Base-by-base conservation (phyloP, 1,140 invertebrate species). In the Trachymyrmex cornetzi region DNA sequence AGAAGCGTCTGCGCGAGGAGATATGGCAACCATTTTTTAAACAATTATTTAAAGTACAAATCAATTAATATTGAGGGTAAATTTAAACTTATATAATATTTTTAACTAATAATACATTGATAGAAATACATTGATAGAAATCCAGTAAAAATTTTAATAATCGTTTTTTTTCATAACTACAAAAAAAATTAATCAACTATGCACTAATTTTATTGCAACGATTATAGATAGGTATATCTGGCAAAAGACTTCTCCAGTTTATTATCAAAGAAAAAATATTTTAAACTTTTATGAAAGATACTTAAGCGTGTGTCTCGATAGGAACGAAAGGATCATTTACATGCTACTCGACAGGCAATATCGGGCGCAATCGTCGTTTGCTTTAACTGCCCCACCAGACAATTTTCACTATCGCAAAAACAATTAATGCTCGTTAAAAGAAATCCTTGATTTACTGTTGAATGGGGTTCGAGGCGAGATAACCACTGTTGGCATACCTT, bases 391-490 rank as follows among this genome's bases (percentile, higher is more conserved):
- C 90, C 84, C 87, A 87, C 90, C 85, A 79, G 90, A 92, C 92
- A 92, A 93, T 94, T 94, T 88, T 92, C 93, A 91, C 93, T 95
- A 95, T 95, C 94, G 93, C 94, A 94, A 95, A 95, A 95, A 95
- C 95, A 95, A 95, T 95, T 95, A 94, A 94, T 94, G 94, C 93
- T 94, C 94, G 93, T 95, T 95, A 95, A 95, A 95, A 95, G 94
- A 95, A 95, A 95, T 95, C 94, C 93, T 92, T 95, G 94, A 95
- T 95, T 95, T 95, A 95, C 93, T 85, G 90, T 79, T 75, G 72
- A 84, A 90, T 88, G 86, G 92, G 88, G 90, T 92, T 91, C 84
- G 91, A 94, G 92, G 93, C 84, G 90, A 94, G 94, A 95, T 95
- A 95, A 95, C 93, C 92, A 86, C 92, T 92, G 92, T 89, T 81